Conservation (phyloP, 2,888 invertebrate species). For the Melinaea marsaeus region DNA sequence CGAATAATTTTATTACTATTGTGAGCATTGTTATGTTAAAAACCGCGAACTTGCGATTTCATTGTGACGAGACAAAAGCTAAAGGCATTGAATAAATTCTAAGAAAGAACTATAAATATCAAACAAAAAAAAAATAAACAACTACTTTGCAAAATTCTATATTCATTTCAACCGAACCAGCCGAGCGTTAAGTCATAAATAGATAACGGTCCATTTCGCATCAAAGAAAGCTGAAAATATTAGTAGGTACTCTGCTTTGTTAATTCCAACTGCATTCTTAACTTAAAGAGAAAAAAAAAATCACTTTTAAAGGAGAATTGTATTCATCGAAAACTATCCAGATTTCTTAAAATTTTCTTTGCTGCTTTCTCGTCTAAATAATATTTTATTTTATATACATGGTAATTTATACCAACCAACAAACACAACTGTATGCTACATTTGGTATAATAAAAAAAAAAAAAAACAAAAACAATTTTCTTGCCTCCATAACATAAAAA, state of each 20-base stretch:
- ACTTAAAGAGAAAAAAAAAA: too few species aligned
- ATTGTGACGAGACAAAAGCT: conserved; percentile 21
- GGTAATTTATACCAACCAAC: too few species aligned
- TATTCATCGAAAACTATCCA: too few species aligned
- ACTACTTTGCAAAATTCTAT: neutral
- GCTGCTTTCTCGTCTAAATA: too few species aligned
- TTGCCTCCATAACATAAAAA: conserved; percentile 1
- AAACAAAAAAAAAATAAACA: neutral
- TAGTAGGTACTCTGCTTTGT: too few species aligned
- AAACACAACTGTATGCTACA: too few species aligned
- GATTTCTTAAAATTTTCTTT: too few species aligned
- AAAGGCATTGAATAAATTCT: conserved; percentile 5
- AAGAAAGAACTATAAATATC: conserved; percentile 7
- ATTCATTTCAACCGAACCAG: conserved; percentile 1
- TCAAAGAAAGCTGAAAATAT: too few species aligned
- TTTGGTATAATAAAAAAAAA: neutral
- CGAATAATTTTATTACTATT: conserved; percentile 7
- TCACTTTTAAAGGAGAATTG: too few species aligned
- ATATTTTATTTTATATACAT: too few species aligned
- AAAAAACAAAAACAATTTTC: neutral
- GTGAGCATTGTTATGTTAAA: conserved; percentile 9
- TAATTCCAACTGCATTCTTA: too few species aligned
- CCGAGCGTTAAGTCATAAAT: conserved; percentile 2
- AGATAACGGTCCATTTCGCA: neutral
- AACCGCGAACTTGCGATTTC: conserved; percentile 12